Conservation (phyloP, 2,888 invertebrate genomes). For the Xanthorhoe spadicearia region DNA sequence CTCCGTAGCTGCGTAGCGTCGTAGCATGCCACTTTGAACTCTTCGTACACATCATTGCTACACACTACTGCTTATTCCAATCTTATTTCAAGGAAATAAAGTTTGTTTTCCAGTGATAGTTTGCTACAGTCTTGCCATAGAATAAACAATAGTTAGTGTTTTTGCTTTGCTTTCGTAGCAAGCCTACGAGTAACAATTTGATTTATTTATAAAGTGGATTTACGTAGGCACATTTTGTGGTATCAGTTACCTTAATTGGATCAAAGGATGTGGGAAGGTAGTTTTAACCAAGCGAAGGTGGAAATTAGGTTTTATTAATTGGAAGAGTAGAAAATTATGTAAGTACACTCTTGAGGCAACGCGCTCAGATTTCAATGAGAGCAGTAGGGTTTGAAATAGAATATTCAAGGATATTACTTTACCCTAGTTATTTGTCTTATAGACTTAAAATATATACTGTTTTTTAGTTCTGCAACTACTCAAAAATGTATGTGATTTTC, state of each 20-base stretch:
- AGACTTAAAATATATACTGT: too few relatives aligned
- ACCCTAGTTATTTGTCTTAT: too few relatives aligned
- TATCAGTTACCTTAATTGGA: constrained; percentile 24
- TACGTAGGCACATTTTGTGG: constrained; percentile 17
- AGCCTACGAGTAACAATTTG: constrained; percentile 18
- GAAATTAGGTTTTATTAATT: constrained; percentile 10
- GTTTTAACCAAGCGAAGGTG: constrained; percentile 8
- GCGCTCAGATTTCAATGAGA: too few relatives aligned
- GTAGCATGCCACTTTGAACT: constrained; percentile 15
- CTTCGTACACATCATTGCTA: background rate
- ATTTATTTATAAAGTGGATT: constrained; percentile 30
- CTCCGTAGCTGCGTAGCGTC: constrained; percentile 5
- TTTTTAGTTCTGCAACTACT: too few relatives aligned
- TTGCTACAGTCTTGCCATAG: background rate
- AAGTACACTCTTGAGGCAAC: background rate
- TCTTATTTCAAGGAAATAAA: constrained; percentile 8
- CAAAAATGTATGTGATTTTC: too few relatives aligned
- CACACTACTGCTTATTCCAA: background rate
- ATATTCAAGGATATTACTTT: too few relatives aligned
- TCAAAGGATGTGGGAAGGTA: constrained; percentile 21
- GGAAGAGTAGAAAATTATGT: background rate
- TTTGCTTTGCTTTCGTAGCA: constrained; percentile 10
- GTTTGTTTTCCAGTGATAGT: constrained; percentile 4
- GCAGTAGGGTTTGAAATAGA: too few relatives aligned
- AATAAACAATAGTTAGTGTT: too few relatives aligned